Conservation (phyloP, 2,888 invertebrate species). For the Hirudinaria manillensis region DNA sequence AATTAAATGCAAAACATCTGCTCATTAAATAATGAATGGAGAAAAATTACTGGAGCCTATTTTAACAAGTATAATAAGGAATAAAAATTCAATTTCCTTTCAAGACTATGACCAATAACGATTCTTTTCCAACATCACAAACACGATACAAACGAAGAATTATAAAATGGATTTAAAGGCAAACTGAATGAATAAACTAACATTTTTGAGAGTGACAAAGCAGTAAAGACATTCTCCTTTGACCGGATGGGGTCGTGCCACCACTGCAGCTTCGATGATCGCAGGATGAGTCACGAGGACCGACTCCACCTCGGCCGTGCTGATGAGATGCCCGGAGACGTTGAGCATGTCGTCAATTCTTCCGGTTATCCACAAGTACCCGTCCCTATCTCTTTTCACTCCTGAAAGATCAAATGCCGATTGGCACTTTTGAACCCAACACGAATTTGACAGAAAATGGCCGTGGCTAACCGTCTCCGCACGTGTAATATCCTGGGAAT, state of each 20-base stretch:
- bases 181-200: not conserved
- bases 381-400: conserved; percentile 82
- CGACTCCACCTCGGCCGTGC: conserved; percentile 76
- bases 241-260: conserved; percentile 83
- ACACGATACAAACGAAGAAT: not conserved
- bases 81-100: too few relatives aligned
- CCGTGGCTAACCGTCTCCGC: conserved; percentile 80
- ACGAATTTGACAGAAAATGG: not conserved
- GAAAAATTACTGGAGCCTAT: not conserved
- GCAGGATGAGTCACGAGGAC: conserved; percentile 56
- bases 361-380: conserved; percentile 70
- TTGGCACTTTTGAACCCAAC: not conserved
- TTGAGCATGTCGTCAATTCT: conserved; percentile 97
- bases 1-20: not conserved
- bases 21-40: not conserved
- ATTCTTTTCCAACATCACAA: too few relatives aligned
- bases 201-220: conserved; percentile 84
- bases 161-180: not conserved
- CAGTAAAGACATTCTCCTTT: conserved; percentile 97
- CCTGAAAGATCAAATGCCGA: conserved; percentile 59
- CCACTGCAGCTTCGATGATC: conserved; percentile 92
- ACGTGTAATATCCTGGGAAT: conserved; percentile 93
- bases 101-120: too few relatives aligned
- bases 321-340: conserved; percentile 94
- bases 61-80: not conserved